Evolutionary conservation across 2,888 invertebrate species (phyloP), one percentile per base, ranked within the genome.

Genomic region (Leptopterna dolabrata): DNA sequence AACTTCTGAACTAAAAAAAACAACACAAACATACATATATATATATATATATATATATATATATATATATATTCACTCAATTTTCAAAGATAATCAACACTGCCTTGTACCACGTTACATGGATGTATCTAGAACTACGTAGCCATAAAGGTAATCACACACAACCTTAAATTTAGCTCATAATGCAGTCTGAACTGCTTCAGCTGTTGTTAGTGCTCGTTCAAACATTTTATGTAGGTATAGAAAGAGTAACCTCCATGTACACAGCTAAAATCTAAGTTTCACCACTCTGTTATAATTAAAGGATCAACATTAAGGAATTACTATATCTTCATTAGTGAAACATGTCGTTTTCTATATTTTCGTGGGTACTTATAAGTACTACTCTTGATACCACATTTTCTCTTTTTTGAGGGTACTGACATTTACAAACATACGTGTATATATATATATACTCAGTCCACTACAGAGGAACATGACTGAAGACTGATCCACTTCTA

Each of bases 51-150:
- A 29, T 55, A 36, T 30, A 81, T 81, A 29, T 55, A 36, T 30
- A 81, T 81, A 81, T 51, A 36, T 55, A 29, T 81, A 55, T n/a
- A 81, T 55, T 81, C 30, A 30, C 51, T 6, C 73, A 55, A 55
- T 63, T 30, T 70, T 7, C 11, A 63, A 36, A 70, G 83, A 85
- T 85, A 85, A 85, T 85, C 85, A 85, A 85, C 85, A 85, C 85
- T 85, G 85, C 73, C 70, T 85, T 85, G 85, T 85, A 73, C 45
- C 73, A 85, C 11, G 2, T 85, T 43, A 73, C 47, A 73, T 76
- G 45, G 29, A 45, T 83, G 29, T 73, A 73, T 73, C 47, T 85
- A 85, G 19, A 81, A 55, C 81, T 81, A 81, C 55, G 6, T 51
- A 78, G 78, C 9, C 78, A 78, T 27, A 45, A 45, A 78, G 78